These are phyloP conservation scores for Dryobota labecula DNA, from an alignment of 2,888 invertebrate species.

Conservation along the genomic window DNA sequence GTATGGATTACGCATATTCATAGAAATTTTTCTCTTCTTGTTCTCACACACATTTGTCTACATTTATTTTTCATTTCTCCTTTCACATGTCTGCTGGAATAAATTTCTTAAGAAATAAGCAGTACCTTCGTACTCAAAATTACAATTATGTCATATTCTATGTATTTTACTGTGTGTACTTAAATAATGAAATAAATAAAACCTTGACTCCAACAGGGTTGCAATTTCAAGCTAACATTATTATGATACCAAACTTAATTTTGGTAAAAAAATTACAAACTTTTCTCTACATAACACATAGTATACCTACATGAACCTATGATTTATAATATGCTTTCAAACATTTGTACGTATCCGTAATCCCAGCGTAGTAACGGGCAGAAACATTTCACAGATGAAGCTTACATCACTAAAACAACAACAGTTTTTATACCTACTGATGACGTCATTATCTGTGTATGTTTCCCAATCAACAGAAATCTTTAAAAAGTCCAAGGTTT, in stretches of 20 bases:
- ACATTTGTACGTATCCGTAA: slow-evolving; percentile 45
- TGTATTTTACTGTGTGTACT: no score
- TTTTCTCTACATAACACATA: background rate
- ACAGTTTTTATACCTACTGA: slow-evolving; percentile 26
- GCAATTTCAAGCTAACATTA: background rate
- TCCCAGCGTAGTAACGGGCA: slow-evolving; percentile 23
- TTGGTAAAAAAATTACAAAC: background rate
- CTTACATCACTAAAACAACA: slow-evolving; percentile 44
- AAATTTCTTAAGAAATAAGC: no score
- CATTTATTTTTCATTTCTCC: no score
- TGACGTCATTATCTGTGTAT: slow-evolving; percentile 33
- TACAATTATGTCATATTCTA: no score
- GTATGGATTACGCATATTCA: no score
- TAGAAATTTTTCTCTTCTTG: no score
- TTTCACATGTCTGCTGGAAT: no score
- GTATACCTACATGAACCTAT: background rate
- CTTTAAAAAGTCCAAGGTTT: background rate
- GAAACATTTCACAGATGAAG: slow-evolving; percentile 46
- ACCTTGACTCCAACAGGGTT: background rate
- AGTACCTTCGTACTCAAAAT: no score
- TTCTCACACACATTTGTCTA: no score
- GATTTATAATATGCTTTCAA: slow-evolving; percentile 47
- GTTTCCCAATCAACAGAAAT: slow-evolving; percentile 10
- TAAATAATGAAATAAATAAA: no score
- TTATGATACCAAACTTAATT: background rate